phyloP scores from a whole-genome alignment of 2,888 invertebrate genomes.

The Drosophila incognita region DNA sequence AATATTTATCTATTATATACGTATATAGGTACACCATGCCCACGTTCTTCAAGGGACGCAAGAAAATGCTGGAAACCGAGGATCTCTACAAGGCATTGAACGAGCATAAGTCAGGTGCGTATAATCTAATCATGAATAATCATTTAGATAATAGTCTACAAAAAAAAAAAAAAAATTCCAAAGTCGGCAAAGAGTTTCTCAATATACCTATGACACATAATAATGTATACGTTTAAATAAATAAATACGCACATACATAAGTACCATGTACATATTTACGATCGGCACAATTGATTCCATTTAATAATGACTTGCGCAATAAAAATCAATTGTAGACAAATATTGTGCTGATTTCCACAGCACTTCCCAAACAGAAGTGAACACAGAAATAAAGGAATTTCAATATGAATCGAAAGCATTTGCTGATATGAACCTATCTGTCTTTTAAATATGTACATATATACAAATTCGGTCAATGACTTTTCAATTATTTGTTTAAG shows the following conservation, averaged over 20 bases:
- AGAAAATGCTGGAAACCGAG: slow-evolving; percentile 89
- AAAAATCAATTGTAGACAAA: slow-evolving; percentile 29
- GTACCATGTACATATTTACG: background rate
- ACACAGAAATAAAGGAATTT: background rate
- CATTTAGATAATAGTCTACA: slow-evolving; percentile 1
- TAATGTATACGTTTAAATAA: background rate
- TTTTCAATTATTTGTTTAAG: slow-evolving; percentile 20
- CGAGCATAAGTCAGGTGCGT: slow-evolving; percentile 88
- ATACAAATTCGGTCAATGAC: slow-evolving; percentile 40
- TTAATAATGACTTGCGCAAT: slow-evolving; percentile 26
- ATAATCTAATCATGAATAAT: background rate
- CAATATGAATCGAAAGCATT: slow-evolving; percentile 21
- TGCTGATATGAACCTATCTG: slow-evolving; percentile 41
- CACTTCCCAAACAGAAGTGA: background rate
- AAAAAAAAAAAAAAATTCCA: background rate
- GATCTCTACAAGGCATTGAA: slow-evolving; percentile 91
- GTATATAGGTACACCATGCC: slow-evolving; percentile 91
- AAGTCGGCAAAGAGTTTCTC: background rate
- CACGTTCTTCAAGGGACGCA: slow-evolving; percentile 90
- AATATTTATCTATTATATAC: background rate
- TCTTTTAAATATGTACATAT: slow-evolving; percentile 1
- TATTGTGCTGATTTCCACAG: slow-evolving; percentile 13
- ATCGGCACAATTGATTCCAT: slow-evolving; percentile 34
- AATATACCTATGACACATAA: background rate
- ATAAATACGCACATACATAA: background rate